These are phyloP conservation scores for Lineus longissimus DNA, from an alignment of 1,140 invertebrate species.

Conservation along the genomic window DNA sequence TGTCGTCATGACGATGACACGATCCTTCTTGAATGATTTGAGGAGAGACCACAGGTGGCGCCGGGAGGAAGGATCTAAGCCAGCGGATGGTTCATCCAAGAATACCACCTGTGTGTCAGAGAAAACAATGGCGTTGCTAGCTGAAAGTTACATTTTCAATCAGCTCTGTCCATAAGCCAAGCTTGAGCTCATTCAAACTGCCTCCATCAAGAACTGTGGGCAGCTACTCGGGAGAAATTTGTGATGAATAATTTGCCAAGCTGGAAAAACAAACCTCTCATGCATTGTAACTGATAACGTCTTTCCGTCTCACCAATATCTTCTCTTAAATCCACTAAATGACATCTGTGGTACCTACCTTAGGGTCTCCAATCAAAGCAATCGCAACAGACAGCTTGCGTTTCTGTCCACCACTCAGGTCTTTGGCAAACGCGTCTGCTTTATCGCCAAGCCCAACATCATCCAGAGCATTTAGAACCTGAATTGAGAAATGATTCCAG, in stretches of 20 bases:
- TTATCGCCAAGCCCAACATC: neutral
- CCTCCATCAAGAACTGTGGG: neutral
- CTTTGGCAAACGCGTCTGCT: neutral
- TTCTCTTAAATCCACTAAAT: no score
- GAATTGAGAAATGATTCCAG: no score
- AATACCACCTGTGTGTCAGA: constrained; percentile 66
- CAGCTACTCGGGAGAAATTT: neutral
- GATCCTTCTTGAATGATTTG: constrained; percentile 65
- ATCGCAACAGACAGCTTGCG: constrained; percentile 60
- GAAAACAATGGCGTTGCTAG: no score
- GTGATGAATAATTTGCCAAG: neutral
- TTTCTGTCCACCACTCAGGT: constrained; percentile 59
- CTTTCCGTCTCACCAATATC: no score
- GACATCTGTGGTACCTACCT: no score
- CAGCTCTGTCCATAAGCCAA: neutral
- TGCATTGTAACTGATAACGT: no score
- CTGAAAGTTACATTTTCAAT: neutral
- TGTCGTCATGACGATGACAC: constrained; percentile 62
- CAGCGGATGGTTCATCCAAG: constrained; percentile 81
- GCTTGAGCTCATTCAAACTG: neutral
- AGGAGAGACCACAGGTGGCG: constrained; percentile 78
- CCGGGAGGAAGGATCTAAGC: constrained; percentile 79
- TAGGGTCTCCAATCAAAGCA: constrained; percentile 70
- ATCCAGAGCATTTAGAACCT: neutral
- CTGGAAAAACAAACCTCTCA: no score